These are phyloP conservation scores for Stegodyphus dumicola DNA, from an alignment of 1,140 invertebrate genomes.

Conservation along the genomic window DNA sequence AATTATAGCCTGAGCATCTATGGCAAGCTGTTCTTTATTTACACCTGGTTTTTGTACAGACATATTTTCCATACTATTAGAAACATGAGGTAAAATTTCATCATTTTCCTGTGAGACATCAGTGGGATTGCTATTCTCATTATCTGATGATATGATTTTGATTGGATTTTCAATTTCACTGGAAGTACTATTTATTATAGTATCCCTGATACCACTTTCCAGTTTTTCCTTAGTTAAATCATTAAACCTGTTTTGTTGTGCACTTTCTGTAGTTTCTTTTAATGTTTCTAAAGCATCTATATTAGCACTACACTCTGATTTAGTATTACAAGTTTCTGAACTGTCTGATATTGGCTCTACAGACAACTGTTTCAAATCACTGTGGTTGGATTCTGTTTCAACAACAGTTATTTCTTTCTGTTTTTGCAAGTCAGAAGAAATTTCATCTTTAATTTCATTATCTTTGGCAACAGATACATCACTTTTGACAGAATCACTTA, in stretches of 20 bases:
- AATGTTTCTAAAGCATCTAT: not conserved
- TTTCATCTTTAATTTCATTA: not conserved
- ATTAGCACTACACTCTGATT: not conserved
- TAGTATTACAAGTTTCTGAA: not conserved
- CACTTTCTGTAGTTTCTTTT: not conserved
- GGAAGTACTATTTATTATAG: not conserved
- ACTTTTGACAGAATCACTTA: not conserved
- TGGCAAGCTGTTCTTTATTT: slow-evolving; percentile 52
- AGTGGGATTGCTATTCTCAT: not conserved
- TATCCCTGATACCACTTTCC: not conserved
- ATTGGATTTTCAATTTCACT: no score
- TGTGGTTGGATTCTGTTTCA: not conserved
- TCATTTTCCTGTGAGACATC: not conserved
- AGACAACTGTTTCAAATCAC: not conserved
- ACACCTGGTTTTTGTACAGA: slow-evolving; percentile 5
- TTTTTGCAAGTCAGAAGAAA: not conserved
- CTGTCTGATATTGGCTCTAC: not conserved
- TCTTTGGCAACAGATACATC: not conserved
- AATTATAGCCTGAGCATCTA: slow-evolving; percentile 61
- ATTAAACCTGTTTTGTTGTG: not conserved
- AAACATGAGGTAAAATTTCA: not conserved
- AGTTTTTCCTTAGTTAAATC: no score
- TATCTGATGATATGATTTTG: no score
- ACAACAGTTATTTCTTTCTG: no score
- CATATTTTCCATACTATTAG: not conserved